Conservation (phyloP, 2,888 invertebrate genomes). For the Leptopterna dolabrata region DNA sequence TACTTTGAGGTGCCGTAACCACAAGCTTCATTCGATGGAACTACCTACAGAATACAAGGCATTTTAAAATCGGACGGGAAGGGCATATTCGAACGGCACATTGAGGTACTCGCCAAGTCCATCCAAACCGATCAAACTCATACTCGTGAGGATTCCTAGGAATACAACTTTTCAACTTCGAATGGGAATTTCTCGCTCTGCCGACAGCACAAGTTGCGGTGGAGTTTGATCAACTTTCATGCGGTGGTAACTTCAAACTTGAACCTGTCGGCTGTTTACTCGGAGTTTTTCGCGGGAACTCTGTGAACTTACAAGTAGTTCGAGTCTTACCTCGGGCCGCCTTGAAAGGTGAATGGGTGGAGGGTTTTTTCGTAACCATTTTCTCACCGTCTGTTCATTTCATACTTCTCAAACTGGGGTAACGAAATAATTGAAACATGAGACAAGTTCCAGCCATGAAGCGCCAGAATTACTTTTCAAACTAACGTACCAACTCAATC, state of each 20-base stretch:
- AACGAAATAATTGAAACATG: too few species aligned
- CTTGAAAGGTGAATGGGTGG: not conserved
- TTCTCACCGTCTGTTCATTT: too few species aligned
- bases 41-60: too few species aligned
- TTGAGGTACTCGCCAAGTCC: too few species aligned
- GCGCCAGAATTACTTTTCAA: too few species aligned
- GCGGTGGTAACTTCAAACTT: slow-evolving; percentile 1
- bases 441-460: too few species aligned
- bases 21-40: too few species aligned
- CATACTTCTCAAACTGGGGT: too few species aligned
- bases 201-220: not conserved
- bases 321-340: not conserved
- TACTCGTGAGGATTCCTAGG: not conserved
- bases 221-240: not conserved
- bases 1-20: too few species aligned
- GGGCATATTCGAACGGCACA: too few species aligned
- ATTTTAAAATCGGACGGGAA: too few species aligned
- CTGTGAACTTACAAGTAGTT: not conserved
- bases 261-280: not conserved
- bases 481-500: too few species aligned
- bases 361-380: not conserved
- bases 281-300: not conserved
- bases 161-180: not conserved
- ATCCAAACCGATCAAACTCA: not conserved
- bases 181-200: not conserved